Evolutionary conservation across 1,140 invertebrate genomes (phyloP), one percentile per base, ranked within the genome.

Genomic region (Eufriesea mexicana): DNA sequence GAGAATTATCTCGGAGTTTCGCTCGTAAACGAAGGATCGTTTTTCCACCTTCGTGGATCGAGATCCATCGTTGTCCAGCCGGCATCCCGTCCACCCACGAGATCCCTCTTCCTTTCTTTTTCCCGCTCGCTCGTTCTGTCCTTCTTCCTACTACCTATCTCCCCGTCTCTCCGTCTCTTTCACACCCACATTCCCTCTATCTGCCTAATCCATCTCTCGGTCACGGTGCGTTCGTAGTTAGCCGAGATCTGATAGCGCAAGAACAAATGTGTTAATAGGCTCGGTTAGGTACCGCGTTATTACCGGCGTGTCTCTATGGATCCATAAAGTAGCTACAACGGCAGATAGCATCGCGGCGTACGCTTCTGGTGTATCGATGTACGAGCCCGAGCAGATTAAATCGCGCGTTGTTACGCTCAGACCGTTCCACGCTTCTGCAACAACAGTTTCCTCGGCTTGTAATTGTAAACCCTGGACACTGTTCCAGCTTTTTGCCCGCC

Each of bases 201-300:
- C 8, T 10, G 14, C 7, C 35, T 42, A n/a, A 14, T 45, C 59
- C 49, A 49, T 12, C 23, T 47, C 12, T 25, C 16, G 54, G 51
- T 54, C 71, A 74, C 59, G 79, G 35, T 47, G 51, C 59, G 47
- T 55, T 67, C 76, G 18, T 62, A 74, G 75, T 68, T 49, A 51
- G 16, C 20, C 54, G 61, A 64, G 83, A 88, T 87, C 86, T 84
- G 86, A 88, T 88, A 88, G 59, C 62, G 62, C 49, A 10, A 25
- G 62, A 67, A 85, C 78, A 88, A 88, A 88, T 80, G 86, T 87
- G 86, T 88, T 88, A 88, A 88, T 87, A 84, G 86, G 57, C 64
- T 70, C 62, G 61, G 83, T 74, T 78, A 74, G 74, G 74, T 84
- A 77, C 78, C 55, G 77, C 68, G 86, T 88, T 84, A 86, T 86